phyloP scores from a whole-genome alignment of 2,797 vertebrate genomes.

The Distichodus sexfasciatus region DNA sequence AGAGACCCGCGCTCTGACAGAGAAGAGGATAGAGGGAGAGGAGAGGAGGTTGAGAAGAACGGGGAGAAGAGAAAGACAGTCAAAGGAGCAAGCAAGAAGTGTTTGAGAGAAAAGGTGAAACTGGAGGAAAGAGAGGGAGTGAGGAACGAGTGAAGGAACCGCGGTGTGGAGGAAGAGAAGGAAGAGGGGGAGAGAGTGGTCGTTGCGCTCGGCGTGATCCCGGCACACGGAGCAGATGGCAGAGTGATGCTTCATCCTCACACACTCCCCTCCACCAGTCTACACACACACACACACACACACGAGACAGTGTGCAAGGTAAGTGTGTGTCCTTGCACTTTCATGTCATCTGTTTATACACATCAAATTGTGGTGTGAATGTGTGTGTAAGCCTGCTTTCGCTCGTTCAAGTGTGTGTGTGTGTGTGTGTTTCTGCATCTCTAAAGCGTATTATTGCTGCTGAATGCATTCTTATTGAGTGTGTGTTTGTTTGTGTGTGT shows the following conservation, averaged over 20 bases:
- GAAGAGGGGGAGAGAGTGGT: not conserved
- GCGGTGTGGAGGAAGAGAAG: not conserved
- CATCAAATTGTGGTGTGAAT: not conserved
- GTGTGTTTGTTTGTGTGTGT: conserved; percentile 50
- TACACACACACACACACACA: not conserved
- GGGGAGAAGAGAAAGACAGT: too few species aligned
- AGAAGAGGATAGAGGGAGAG: too few species aligned
- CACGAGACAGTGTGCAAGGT: conserved; percentile 57
- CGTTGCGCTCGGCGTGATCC: not conserved
- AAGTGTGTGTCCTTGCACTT: conserved; percentile 41
- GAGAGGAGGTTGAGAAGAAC: too few species aligned
- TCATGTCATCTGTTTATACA: not conserved
- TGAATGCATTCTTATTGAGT: not conserved
- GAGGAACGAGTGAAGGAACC: not conserved
- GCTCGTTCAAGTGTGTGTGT: conserved; percentile 14
- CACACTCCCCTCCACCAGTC: conserved; percentile 20
- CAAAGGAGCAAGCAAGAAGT: too few species aligned
- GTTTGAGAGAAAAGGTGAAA: too few species aligned
- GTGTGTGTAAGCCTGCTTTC: too few species aligned
- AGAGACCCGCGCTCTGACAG: too few species aligned
- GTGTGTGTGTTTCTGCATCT: not conserved
- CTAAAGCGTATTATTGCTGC: not conserved
- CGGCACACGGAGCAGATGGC: conserved; percentile 54
- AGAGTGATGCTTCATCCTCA: conserved; percentile 64
- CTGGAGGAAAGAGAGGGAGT: conserved; percentile 1